Percentiles rank a stretch among this genome's conserved stretches.
These are phyloP conservation scores for Coilia nasus DNA, from an alignment of 2,797 vertebrate genomes.

Conservation along the genomic window DNA sequence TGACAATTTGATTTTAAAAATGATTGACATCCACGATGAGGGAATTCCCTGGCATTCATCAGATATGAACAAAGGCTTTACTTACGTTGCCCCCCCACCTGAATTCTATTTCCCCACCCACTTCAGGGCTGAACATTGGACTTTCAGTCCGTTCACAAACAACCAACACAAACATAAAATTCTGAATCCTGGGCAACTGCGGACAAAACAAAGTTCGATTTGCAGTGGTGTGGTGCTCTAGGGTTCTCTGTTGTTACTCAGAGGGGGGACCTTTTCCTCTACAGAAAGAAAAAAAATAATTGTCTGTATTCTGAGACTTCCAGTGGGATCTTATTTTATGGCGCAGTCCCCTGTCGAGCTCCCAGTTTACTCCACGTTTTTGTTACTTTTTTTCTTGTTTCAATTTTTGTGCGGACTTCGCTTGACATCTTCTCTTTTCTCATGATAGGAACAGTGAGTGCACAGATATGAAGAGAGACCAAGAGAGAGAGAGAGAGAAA, in stretches of 20 bases:
- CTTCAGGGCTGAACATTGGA: not conserved
- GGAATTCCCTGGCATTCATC: constrained; percentile 44
- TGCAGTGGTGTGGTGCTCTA: not conserved
- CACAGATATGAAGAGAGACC: not conserved
- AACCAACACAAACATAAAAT: not conserved
- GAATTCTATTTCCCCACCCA: not conserved
- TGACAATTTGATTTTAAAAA: constrained; percentile 48
- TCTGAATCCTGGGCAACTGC: constrained; percentile 8
- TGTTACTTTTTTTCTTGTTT: not conserved
- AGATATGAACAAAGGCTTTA: constrained; percentile 43
- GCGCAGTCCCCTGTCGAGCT: not conserved
- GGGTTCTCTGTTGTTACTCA: not conserved
- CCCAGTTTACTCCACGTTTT: not conserved
- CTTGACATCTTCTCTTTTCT: constrained; percentile 28
- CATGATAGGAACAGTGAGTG: constrained; percentile 33
- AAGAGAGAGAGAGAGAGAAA: not conserved
- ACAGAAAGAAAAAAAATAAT: not conserved
- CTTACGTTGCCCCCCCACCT: constrained; percentile 37
- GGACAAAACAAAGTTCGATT: not conserved
- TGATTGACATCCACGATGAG: constrained; percentile 46
- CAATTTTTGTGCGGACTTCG: constrained; percentile 4
- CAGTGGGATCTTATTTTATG: constrained; percentile 14
- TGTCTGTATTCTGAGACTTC: constrained; percentile 8
- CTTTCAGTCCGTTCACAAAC: not conserved
- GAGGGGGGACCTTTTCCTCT: not conserved